Conservation (phyloP, 2,113 vertebrate genomes). For the Trogon surrucura region DNA sequence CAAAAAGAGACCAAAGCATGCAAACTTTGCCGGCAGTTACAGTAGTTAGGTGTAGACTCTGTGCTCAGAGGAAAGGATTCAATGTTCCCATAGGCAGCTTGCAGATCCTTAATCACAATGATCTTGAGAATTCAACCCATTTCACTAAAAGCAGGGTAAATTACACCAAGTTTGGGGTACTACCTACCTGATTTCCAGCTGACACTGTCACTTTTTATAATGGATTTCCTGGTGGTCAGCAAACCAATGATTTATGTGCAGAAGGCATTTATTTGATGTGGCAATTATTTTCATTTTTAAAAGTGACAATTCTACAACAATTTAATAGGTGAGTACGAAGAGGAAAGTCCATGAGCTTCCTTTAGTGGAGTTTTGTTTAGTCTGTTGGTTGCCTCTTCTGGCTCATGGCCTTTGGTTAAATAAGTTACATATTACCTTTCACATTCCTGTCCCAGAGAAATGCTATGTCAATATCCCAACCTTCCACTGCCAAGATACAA, state of each 20-base stretch:
- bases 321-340: rapidly evolving
- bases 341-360: background rate
- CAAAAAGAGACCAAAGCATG: background rate
- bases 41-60: background rate
- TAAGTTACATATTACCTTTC: conserved; percentile 40
- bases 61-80: background rate
- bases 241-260: background rate
- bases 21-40: background rate
- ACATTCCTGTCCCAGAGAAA: background rate
- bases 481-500: background rate
- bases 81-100: background rate
- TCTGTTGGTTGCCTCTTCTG: background rate
- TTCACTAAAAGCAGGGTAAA: background rate
- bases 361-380: background rate
- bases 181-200: background rate
- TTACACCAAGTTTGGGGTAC: background rate
- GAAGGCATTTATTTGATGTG: background rate
- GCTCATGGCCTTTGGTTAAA: conserved; percentile 14
- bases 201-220: background rate
- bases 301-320: background rate
- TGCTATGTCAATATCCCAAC: background rate
- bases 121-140: background rate
- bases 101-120: background rate
- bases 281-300: background rate
- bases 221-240: background rate